A percentile compares a stretch with the other conserved stretches of the same genome.
phyloP scores from a whole-genome alignment of 2,888 invertebrate genomes.

The Meghimatium bilineatum region DNA sequence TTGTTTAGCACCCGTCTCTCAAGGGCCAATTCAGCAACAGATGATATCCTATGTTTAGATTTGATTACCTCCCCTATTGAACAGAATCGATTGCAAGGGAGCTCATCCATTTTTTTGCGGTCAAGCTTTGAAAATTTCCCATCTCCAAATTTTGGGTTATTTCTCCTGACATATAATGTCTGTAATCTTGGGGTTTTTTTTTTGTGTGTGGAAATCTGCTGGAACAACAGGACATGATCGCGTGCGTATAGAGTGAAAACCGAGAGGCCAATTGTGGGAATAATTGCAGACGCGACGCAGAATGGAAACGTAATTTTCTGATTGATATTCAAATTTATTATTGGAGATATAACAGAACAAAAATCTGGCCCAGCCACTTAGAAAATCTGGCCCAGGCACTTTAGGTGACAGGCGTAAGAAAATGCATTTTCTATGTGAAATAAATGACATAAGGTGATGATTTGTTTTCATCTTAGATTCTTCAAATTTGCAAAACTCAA shows the following conservation, averaged over 20 bases:
- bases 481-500: too few species aligned
- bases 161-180: conserved; percentile 35
- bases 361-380: not conserved
- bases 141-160: conserved; percentile 26
- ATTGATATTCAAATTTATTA: conserved; percentile 30
- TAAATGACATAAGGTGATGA: too few species aligned
- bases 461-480: too few species aligned
- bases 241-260: conserved; percentile 19
- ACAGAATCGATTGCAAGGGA: conserved; percentile 37
- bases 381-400: not conserved
- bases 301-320: conserved; percentile 28
- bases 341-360: not conserved
- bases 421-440: not conserved
- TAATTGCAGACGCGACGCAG: conserved; percentile 31
- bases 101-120: conserved; percentile 14
- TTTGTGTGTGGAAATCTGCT: not conserved
- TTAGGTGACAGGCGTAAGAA: not conserved
- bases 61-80: conserved; percentile 43
- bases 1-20: not conserved
- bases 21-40: conserved; percentile 36
- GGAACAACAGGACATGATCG: not conserved
- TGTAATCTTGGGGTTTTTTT: conserved; percentile 16
- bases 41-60: conserved; percentile 46
- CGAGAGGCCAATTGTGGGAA: conserved; percentile 20
- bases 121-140: conserved; percentile 27